These are phyloP conservation scores for Heliocidaris erythrogramma DNA, from an alignment of 35 echinoderm and acorn worm species.

Conservation along the genomic window DNA sequence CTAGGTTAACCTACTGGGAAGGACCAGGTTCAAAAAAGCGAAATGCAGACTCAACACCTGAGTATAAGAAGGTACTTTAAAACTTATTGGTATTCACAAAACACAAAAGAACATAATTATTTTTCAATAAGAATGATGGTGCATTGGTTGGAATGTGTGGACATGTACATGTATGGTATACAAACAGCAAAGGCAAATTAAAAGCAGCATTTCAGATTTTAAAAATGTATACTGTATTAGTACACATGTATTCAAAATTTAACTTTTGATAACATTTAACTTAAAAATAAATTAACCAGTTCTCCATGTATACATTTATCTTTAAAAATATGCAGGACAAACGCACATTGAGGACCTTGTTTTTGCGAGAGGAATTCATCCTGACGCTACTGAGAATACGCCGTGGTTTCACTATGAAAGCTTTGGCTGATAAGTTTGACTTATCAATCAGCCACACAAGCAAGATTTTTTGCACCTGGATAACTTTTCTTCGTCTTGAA, in stretches of 20 bases:
- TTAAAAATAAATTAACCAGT: no score
- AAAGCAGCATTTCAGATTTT: no score
- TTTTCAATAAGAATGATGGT: not conserved
- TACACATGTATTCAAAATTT: no score
- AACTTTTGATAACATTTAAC: no score
- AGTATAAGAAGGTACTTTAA: not conserved
- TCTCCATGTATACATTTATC: no score
- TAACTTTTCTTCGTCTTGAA: conserved; percentile 9
- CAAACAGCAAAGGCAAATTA: no score
- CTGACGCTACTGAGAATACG: not conserved
- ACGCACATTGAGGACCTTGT: no score
- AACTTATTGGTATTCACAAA: not conserved
- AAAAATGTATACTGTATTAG: no score
- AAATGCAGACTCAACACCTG: no score
- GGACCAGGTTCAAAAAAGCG: not conserved
- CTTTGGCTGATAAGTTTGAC: not conserved
- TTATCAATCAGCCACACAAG: not conserved
- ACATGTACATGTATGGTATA: no score
- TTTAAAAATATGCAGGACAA: no score
- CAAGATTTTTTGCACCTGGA: conserved; percentile 23
- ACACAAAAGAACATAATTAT: not conserved
- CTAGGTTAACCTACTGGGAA: conserved; percentile 32
- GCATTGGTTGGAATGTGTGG: not conserved
- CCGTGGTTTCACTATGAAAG: not conserved
- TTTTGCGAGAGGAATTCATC: not conserved